Conservation (phyloP, 2,888 invertebrate genomes). For the Brachylomia viminalis region DNA sequence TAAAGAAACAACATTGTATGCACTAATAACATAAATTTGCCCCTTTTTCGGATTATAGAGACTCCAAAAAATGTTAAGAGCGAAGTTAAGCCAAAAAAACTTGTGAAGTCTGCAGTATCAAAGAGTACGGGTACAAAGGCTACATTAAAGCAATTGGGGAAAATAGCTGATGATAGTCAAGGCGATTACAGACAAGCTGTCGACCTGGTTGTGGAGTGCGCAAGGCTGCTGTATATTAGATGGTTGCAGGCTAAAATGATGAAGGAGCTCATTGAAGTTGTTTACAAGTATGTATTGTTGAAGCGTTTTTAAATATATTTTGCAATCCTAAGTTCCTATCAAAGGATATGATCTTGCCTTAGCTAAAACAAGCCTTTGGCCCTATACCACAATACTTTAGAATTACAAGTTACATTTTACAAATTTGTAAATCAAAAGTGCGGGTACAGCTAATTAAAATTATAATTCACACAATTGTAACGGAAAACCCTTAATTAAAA, state of each 20-base stretch:
- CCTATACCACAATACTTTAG: too few relatives aligned
- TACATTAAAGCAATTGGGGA: constrained; percentile 64
- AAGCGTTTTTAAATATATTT: background rate
- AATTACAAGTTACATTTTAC: too few relatives aligned
- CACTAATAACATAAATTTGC: background rate
- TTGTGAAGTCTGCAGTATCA: constrained; percentile 19
- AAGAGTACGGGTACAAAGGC: constrained; percentile 4
- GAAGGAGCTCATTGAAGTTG: constrained; percentile 76
- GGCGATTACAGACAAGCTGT: constrained; percentile 79
- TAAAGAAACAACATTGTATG: background rate
- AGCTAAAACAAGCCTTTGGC: too few relatives aligned
- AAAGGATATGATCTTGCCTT: too few relatives aligned
- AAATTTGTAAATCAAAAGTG: too few relatives aligned
- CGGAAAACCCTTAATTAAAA: too few relatives aligned
- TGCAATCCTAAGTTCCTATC: background rate
- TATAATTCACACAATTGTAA: too few relatives aligned
- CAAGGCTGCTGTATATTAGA: constrained; percentile 78
- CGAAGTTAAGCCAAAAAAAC: constrained; percentile 52
- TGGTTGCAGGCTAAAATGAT: constrained; percentile 83
- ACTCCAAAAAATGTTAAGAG: constrained; percentile 44
- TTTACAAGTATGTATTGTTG: constrained; percentile 74
- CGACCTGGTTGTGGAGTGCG: constrained; percentile 79
- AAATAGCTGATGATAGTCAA: constrained; percentile 66
- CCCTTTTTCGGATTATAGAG: constrained; percentile 20
- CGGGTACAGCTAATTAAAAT: too few relatives aligned